These are phyloP conservation scores for Oenanthe melanoleuca DNA, from an alignment of 2,113 vertebrate genomes.

Conservation along the genomic window DNA sequence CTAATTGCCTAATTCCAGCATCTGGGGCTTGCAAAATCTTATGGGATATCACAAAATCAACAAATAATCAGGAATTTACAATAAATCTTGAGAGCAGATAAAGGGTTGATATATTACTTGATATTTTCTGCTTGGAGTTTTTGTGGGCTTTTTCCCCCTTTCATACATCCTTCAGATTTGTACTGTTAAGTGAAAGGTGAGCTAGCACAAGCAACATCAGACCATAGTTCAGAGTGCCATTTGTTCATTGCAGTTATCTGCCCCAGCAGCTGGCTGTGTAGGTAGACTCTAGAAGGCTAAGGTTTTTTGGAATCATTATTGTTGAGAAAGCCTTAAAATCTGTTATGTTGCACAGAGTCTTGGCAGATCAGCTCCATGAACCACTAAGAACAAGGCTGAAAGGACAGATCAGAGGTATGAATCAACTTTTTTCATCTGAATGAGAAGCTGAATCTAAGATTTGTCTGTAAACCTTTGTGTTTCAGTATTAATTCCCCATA, in stretches of 20 bases:
- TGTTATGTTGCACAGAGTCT: fast-evolving
- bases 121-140: background rate
- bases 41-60: background rate
- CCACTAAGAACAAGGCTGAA: background rate
- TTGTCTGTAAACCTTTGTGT: background rate
- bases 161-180: fast-evolving
- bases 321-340: background rate
- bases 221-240: fast-evolving
- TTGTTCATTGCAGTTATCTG: background rate
- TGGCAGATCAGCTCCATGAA: background rate
- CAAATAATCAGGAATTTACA: background rate
- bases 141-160: background rate
- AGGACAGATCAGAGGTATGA: background rate
- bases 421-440: background rate
- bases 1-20: background rate
- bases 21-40: background rate
- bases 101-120: background rate
- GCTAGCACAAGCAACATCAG: background rate
- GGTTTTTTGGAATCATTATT: background rate
- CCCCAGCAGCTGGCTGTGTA: background rate
- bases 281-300: background rate
- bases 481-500: background rate
- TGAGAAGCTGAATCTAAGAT: background rate
- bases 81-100: background rate
- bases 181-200: background rate